Evolutionary conservation across 2,113 vertebrate genomes (phyloP).

Genomic region (Marmota flaviventris): DNA sequence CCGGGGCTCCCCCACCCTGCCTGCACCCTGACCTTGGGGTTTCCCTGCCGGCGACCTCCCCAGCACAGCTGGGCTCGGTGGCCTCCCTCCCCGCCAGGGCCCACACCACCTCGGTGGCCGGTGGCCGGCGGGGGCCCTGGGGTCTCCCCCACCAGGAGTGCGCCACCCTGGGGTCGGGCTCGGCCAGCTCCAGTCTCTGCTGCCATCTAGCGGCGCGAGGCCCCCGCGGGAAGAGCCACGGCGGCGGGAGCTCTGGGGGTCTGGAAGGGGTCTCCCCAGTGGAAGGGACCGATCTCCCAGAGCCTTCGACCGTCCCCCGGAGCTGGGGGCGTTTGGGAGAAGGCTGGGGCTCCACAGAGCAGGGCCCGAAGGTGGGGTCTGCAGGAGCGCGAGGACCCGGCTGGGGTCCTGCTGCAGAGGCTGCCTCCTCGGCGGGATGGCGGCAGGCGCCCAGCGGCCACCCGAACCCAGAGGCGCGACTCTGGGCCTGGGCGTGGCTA

Average conservation of each 20-base stretch:
- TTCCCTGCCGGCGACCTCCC: too few species aligned
- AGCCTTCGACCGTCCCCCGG: not conserved
- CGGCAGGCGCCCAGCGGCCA: not conserved
- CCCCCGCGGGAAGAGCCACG: not conserved
- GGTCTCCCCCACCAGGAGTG: accelerated
- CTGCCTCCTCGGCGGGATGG: too few species aligned
- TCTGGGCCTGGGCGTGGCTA: not conserved
- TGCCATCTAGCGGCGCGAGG: slow-evolving; percentile 86
- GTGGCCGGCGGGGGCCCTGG: accelerated
- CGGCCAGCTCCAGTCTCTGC: slow-evolving; percentile 77
- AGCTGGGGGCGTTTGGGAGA: not conserved
- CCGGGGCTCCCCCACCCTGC: not conserved
- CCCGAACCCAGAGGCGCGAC: too few species aligned
- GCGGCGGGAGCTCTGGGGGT: not conserved
- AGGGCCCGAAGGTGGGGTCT: not conserved
- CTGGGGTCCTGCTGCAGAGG: not conserved
- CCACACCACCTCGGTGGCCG: accelerated
- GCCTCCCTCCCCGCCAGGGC: not conserved
- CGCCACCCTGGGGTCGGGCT: accelerated
- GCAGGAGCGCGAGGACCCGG: not conserved
- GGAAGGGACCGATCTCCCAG: too few species aligned
- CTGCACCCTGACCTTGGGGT: accelerated
- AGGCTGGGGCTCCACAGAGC: not conserved
- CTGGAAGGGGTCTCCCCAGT: not conserved
- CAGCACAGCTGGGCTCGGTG: accelerated